Evolutionary conservation across 2,888 invertebrate species (phyloP), one percentile per base, ranked within the genome.

Genomic region (Norana najaformis): DNA sequence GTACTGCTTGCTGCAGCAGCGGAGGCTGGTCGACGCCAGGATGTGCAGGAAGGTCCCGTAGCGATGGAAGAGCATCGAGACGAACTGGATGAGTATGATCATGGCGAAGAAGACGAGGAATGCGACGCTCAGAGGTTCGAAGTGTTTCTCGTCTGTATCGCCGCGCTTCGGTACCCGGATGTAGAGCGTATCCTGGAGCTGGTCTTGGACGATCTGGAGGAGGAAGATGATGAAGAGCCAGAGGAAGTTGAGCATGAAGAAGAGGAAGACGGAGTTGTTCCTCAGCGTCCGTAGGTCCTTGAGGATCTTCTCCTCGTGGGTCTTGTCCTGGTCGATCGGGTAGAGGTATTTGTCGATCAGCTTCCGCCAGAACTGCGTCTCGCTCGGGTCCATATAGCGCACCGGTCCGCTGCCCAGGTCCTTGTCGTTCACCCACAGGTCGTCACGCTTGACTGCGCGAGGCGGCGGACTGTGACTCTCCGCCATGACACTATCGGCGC

Each of bases 211-310:
- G 39, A 91, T 88, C 96, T 99, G 99, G 95, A 99, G 97, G 95
- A 99, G 97, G 96, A 99, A 98, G 93, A 99, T 98, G 96, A 99
- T 98, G 95, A 99, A 96, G 94, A 99, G 98, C 96, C 99, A 99
- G 94, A 99, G 97, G 93, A 99, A 98, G 96, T 99, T 99, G 95
- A 98, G 96, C 98, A 99, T 99, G 96, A 99, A 98, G 96, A 99
- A 99, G 20, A 93, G 93, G 91, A 94, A 94, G 88, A 93, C 93
- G 0, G 93, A 93, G 90, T 94, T 94, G 91, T 94, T 94, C 41
- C 94, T 90, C 92, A 94, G 91, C 13, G 93, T 93, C 90, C 92
- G 93, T 83, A 94, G 92, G 89, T 94, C 93, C 0, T 91, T 91
- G 88, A 93, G 92, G 38, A 94, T 93, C 90, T 93, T 93, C 35